A percentile compares a stretch with the other conserved stretches of the same genome.
Evolutionary conservation across 2,113 vertebrate genomes (phyloP).

Genomic region (Heptranchias perlo): DNA sequence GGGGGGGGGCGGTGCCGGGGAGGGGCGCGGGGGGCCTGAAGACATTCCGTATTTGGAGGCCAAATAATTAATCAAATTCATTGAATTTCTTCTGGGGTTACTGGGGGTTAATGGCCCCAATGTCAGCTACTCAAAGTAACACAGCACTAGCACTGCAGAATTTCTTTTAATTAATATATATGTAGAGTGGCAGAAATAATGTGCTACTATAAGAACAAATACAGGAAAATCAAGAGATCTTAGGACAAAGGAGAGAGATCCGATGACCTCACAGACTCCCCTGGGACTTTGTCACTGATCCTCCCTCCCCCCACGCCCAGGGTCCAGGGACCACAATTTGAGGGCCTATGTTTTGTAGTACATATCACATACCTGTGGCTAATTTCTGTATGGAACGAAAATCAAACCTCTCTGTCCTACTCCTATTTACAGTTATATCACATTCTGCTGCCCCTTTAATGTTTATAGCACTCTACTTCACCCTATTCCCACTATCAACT

Average conservation of each 20-base stretch:
- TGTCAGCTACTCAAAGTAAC: not conserved
- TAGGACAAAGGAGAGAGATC: conserved; percentile 2
- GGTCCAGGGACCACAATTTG: not conserved
- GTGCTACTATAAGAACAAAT: not conserved
- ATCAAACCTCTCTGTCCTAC: not conserved
- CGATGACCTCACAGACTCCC: not conserved
- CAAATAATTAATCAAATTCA: conserved; percentile 18
- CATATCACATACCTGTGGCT: not conserved
- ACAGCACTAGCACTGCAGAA: not conserved
- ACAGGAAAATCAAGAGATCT: not conserved
- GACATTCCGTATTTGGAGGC: no score
- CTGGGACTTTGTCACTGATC: not conserved
- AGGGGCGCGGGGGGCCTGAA: no score
- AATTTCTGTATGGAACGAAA: not conserved
- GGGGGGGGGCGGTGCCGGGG: no score
- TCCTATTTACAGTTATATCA: not conserved
- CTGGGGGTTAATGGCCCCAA: not conserved
- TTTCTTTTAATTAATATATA: not conserved
- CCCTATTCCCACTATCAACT: not conserved
- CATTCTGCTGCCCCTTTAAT: no score
- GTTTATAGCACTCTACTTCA: not conserved
- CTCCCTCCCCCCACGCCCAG: not conserved
- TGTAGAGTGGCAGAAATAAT: not conserved
- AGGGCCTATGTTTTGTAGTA: not conserved
- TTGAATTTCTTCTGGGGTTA: not conserved